Conservation (phyloP, 2,888 invertebrate genomes). For the Pachycephus smyrnensis region DNA sequence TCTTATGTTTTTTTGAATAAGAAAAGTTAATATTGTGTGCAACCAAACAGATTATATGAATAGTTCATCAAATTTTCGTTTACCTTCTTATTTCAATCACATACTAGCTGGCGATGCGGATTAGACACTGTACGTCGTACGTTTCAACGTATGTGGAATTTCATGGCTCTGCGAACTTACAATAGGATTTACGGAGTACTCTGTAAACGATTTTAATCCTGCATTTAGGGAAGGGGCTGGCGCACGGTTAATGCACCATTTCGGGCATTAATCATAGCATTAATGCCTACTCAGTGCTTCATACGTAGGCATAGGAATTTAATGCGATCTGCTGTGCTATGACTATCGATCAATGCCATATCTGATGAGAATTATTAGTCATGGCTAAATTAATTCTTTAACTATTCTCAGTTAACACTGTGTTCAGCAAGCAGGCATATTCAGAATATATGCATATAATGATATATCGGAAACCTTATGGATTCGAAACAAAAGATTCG, state of each 20-base stretch:
- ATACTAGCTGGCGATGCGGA: not conserved
- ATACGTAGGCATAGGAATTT: not conserved
- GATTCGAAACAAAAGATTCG: too few relatives aligned
- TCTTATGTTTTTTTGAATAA: not conserved
- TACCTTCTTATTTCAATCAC: not conserved
- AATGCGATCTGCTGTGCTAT: not conserved
- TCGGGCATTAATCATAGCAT: not conserved
- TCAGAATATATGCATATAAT: too few relatives aligned
- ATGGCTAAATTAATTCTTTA: not conserved
- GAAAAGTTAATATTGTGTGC: not conserved
- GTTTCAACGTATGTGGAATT: not conserved
- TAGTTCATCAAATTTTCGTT: not conserved
- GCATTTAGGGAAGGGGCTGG: not conserved
- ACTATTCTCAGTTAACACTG: not conserved
- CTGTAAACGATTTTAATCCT: not conserved
- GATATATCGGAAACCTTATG: too few relatives aligned
- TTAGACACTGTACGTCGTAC: not conserved
- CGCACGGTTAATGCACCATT: not conserved
- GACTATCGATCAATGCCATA: not conserved
- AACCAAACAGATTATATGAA: not conserved
- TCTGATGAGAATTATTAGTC: not conserved
- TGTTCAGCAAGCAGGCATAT: too few relatives aligned
- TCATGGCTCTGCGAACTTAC: not conserved
- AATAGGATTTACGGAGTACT: not conserved
- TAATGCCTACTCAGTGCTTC: not conserved